Evolutionary conservation across 2,888 invertebrate genomes (phyloP).

Genomic region (Hypolimnas misippus): DNA sequence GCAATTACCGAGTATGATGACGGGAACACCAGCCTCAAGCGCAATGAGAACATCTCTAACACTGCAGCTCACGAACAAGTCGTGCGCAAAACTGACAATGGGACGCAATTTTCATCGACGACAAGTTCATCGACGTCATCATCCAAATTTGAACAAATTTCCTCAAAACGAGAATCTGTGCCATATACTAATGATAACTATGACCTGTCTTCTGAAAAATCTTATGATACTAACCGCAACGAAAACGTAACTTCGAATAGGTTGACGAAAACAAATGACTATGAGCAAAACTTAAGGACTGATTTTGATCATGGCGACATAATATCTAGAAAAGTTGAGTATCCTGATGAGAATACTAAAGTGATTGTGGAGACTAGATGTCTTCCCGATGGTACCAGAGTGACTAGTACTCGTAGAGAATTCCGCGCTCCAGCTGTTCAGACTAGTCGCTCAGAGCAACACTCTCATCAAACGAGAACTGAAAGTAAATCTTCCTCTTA

Average conservation of each 20-base stretch:
- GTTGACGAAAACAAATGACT: conserved; percentile 54
- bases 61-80: conserved; percentile 71
- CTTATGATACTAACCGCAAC: conserved; percentile 56
- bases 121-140: conserved; percentile 66
- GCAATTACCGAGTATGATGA: conserved; percentile 76
- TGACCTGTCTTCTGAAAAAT: conserved; percentile 52
- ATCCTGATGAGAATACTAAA: conserved; percentile 87
- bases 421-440: conserved; percentile 74
- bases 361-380: conserved; percentile 87
- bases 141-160: conserved; percentile 67
- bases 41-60: conserved; percentile 65
- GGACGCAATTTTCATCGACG: conserved; percentile 65
- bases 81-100: conserved; percentile 70
- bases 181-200: conserved; percentile 64
- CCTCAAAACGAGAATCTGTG: conserved; percentile 66
- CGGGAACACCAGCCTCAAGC: conserved; percentile 70
- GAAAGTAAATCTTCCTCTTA: conserved; percentile 61
- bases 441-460: conserved; percentile 63
- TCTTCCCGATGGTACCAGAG: conserved; percentile 86
- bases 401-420: conserved; percentile 88
- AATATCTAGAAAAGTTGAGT: conserved; percentile 83
- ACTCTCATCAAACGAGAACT: conserved; percentile 56
- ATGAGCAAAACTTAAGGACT: conserved; percentile 54
- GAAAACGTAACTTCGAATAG: conserved; percentile 53
- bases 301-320: conserved; percentile 72